Evolutionary conservation across 2,888 invertebrate genomes (phyloP), one percentile per base, ranked within the genome.

Genomic region (Oscheius myriophilus): DNA sequence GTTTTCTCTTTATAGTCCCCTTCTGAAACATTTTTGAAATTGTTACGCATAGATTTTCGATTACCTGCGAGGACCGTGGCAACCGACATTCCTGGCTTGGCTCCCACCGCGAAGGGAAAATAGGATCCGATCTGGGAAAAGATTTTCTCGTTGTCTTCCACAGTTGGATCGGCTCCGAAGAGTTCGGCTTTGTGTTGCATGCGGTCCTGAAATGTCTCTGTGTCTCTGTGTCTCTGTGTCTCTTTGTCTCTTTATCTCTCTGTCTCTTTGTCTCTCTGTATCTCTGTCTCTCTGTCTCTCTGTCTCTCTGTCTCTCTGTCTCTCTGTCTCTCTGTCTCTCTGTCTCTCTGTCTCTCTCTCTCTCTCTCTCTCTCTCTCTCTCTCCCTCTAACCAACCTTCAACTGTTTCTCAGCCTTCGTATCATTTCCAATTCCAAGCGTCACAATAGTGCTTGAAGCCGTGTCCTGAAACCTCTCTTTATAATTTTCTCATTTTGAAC

Each of bases 41-140:
- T 4, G n/a, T 26, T 7, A 25, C 23, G 14, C 21, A 6, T 7
- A 43, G 14, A 43, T 43, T 43, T 43, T 43, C 43, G 12, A 3
- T 21, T 21, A 53, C 55, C 41, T 26, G 33, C 55, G 3, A 51
- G 66, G 16, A 73, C 73, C 49, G 68, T 73, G 11, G 73, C 73
- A 2, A 6, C 58, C 16, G 67, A 66, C 9, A 53, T 49, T 16
- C 69, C 73, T 18, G 62, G 58, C 33, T 68, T 51, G 4, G 62
- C 67, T 14, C 73, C 73, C 7, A 73, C 63, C 1, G 73, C 73
- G 42, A 68, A 73, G 41, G 70, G 73, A 43, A 70, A 73, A 55
- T 71, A 73, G 11, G 59, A 45, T 54, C 73, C 73, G 42, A 73
- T 68, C 46, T 57, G 46, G 0, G 59, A 23, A 51, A 66, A 73